A percentile compares a stretch with the other conserved stretches of the same genome.
Evolutionary conservation across 64 coral and sea anemone genomes (phyloP).

Genomic region (Actinia equina): DNA sequence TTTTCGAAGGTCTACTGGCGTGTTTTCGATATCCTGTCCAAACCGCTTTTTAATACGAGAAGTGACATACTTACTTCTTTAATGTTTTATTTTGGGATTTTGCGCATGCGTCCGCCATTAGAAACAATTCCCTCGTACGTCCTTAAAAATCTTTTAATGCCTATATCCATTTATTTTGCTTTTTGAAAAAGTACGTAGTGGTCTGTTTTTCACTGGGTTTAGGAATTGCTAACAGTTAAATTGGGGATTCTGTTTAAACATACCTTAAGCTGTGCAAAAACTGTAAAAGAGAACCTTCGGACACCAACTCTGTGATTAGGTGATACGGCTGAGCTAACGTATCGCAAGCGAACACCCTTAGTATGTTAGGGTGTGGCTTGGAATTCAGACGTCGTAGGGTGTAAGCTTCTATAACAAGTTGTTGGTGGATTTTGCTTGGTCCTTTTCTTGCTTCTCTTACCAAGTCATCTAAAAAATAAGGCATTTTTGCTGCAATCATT

Average conservation of each 20-base stretch:
- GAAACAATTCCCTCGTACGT: too few species aligned
- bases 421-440: not conserved
- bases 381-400: slow-evolving; percentile 5
- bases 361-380: slow-evolving; percentile 29
- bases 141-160: not conserved
- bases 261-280: slow-evolving; percentile 16
- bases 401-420: slow-evolving; percentile 28
- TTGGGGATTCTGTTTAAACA: not conserved
- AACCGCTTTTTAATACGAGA: too few species aligned
- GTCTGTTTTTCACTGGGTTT: too few species aligned
- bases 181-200: too few species aligned
- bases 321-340: slow-evolving; percentile 37
- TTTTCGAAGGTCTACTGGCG: too few species aligned
- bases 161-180: too few species aligned
- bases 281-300: slow-evolving; percentile 26
- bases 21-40: too few species aligned
- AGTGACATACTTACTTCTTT: too few species aligned
- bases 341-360: slow-evolving; percentile 18
- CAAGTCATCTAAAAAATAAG: not conserved
- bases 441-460: not conserved
- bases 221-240: not conserved
- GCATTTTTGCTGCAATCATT: too few species aligned
- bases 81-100: too few species aligned
- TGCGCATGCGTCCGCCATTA: too few species aligned
- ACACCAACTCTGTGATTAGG: slow-evolving; percentile 27